Percentiles rank a stretch among this genome's conserved stretches.
phyloP scores from a whole-genome alignment of 2,888 invertebrate species.

The Neria commutata region DNA sequence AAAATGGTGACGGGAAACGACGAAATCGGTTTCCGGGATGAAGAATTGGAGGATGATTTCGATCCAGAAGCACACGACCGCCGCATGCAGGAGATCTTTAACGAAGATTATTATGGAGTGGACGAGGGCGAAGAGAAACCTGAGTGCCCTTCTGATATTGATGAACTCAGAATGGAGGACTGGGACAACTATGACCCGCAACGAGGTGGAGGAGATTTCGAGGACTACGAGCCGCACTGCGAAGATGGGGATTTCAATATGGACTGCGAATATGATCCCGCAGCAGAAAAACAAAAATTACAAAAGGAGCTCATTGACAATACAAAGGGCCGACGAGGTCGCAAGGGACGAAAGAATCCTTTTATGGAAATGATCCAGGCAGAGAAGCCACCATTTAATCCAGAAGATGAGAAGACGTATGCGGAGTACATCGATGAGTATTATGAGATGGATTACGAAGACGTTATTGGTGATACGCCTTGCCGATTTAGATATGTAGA shows the following conservation, averaged over 20 bases:
- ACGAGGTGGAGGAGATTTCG: slow-evolving; percentile 64
- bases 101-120: slow-evolving; percentile 83
- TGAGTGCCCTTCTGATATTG: slow-evolving; percentile 78
- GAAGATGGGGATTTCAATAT: slow-evolving; percentile 86
- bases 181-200: slow-evolving; percentile 64
- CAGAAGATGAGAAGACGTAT: slow-evolving; percentile 75
- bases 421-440: slow-evolving; percentile 93
- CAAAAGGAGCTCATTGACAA: slow-evolving; percentile 67
- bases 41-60: slow-evolving; percentile 88
- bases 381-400: slow-evolving; percentile 86
- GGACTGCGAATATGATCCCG: slow-evolving; percentile 85
- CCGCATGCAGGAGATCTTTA: slow-evolving; percentile 85
- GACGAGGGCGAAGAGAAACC: slow-evolving; percentile 79
- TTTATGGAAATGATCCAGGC: slow-evolving; percentile 75
- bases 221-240: slow-evolving; percentile 67
- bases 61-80: slow-evolving; percentile 87
- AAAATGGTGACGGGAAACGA: slow-evolving; percentile 88
- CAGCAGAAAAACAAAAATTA: slow-evolving; percentile 63
- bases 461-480: slow-evolving; percentile 88
- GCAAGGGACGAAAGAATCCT: slow-evolving; percentile 73
- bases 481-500: slow-evolving; percentile 92
- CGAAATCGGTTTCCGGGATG: slow-evolving; percentile 66
- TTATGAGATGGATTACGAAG: slow-evolving; percentile 94
- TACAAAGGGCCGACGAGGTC: slow-evolving; percentile 67
- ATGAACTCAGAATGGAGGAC: slow-evolving; percentile 62